Base-by-base conservation (phyloP, 2,888 invertebrate genomes). In the Asteroscopus sphinx region DNA sequence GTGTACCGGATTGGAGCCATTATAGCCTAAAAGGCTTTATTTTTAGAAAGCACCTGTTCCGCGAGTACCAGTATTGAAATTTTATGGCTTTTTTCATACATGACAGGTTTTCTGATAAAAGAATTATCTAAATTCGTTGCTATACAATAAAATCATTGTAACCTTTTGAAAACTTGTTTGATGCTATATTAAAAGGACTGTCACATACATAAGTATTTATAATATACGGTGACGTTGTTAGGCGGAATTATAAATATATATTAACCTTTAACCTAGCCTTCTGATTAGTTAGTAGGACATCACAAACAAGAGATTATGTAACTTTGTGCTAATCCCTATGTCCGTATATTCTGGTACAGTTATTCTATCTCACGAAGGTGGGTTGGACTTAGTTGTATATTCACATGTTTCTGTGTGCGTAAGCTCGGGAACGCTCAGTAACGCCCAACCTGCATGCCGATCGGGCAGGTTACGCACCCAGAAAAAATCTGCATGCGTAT, bases 11-110 rank as follows among this genome's bases (percentile, higher is more conserved):
- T 28, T 28, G 25, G 9, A 63, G 30, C 15, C 6, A 41, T 57
- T 56, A 41, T 28, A 40, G 11, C 16, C 28, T 30, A 33, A 33
- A 56, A 65, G 25, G 33, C 21, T 37, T 41, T 46, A 63, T 56
- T 51, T 64, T 46, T 57, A 42, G 33, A 48, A 11, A 9, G 11
- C 25, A 51, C 33, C 36, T 33, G 46, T 49, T 48, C 33, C 6
- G 8, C 15, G 1, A 47, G 30, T 40, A 11, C 28, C 21, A 3
- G 28, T 13, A 44, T 44, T 44, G 44, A 48, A 53, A 54, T 46
- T 46, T 3, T 1, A 9, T 3, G 28, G 25, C 17, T 48, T 39
- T 51, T 33, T 62, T 32, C 0, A 13, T 39, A 48, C 2, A n/a
- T 7, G 40, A 32, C 30, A 32, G n/a, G 15, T 41, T 36, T 63